Conservation (phyloP, 2,888 invertebrate genomes). For the Lasioglossum lativentre region DNA sequence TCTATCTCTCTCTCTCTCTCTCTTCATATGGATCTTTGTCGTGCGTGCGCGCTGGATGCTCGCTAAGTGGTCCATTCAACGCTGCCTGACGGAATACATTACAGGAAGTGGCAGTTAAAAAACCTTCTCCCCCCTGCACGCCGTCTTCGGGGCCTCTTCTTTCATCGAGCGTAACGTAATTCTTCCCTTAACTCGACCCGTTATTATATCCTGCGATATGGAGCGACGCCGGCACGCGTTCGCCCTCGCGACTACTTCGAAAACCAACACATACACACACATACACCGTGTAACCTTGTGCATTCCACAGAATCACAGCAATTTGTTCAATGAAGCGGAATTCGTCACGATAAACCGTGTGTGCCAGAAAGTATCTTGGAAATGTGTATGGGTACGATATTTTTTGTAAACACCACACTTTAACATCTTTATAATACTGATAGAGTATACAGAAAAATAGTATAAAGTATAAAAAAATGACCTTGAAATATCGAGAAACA, state of each 20-base stretch:
- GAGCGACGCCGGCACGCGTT: constrained; percentile 34
- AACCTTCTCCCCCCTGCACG: constrained; percentile 59
- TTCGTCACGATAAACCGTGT: no score
- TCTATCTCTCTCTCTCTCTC: background rate
- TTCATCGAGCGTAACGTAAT: constrained; percentile 26
- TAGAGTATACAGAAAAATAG: no score
- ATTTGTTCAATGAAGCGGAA: no score
- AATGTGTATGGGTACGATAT: no score
- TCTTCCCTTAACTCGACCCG: constrained; percentile 22
- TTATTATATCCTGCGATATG: constrained; percentile 24
- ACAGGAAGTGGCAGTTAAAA: constrained; percentile 82
- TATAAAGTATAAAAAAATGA: no score
- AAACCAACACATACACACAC: background rate
- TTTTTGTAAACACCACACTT: no score
- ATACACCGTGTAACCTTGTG: background rate
- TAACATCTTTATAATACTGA: no score
- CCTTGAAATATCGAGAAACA: no score
- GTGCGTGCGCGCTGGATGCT: constrained; percentile 71
- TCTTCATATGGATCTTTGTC: constrained; percentile 22
- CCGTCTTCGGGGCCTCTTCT: constrained; percentile 26
- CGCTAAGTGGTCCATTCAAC: constrained; percentile 81
- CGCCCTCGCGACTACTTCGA: background rate
- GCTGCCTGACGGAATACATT: constrained; percentile 79
- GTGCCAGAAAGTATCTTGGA: no score
- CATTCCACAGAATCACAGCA: no score